Percentiles rank a stretch among this genome's conserved stretches.
Conservation (phyloP, 2,888 invertebrate species). For the Sinodicranocentrus sp. region DNA sequence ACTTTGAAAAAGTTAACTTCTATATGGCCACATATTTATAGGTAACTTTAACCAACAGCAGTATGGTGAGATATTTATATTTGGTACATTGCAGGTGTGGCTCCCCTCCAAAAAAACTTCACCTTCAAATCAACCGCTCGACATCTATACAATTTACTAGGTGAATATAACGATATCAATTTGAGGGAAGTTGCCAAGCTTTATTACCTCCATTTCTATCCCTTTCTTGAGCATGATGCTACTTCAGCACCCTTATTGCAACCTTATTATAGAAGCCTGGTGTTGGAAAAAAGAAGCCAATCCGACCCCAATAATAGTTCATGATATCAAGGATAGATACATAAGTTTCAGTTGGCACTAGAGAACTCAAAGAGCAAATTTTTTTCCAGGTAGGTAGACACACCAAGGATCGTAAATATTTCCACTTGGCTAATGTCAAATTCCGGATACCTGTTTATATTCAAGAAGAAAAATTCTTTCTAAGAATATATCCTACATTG, state of each 20-base stretch:
- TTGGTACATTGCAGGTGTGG: conserved; percentile 25
- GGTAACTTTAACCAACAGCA: too few relatives aligned
- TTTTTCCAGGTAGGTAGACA: conserved; percentile 4
- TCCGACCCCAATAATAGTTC: background rate
- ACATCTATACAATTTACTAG: conserved; percentile 21
- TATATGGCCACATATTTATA: too few relatives aligned
- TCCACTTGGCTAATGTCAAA: conserved; percentile 17
- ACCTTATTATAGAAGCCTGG: conserved; percentile 3
- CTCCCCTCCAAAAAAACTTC: background rate
- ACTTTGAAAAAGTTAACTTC: too few relatives aligned
- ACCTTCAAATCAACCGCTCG: conserved; percentile 21
- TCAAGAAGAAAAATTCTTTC: conserved; percentile 1
- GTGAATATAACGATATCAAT: conserved; percentile 30
- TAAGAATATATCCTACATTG: conserved; percentile 1
- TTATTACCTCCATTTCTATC: conserved; percentile 18
- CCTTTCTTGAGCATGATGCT: background rate
- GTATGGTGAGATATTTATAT: too few relatives aligned
- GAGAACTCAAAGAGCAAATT: background rate
- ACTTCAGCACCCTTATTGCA: background rate
- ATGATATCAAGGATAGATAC: background rate
- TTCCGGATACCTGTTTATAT: conserved; percentile 5
- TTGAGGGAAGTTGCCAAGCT: conserved; percentile 12
- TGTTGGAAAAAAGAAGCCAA: too few relatives aligned
- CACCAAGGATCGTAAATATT: conserved; percentile 17
- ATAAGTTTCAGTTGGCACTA: conserved; percentile 25